Conservation (phyloP, 2,113 vertebrate species). For the zebrafish (Danio rerio) region GRCz12tu NC_133182.1:76602501-76603000, state of each 20-base stretch:
- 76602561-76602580: neutral
- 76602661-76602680: neutral
- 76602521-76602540: too few relatives aligned
- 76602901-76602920: constrained; percentile 82
- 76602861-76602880: constrained; percentile 82
- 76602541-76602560: neutral
- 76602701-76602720: neutral
- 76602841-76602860: constrained; percentile 76
- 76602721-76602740: constrained; percentile 6
- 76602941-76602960: constrained; percentile 74
- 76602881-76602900: constrained; percentile 83
- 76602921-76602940: constrained; percentile 67
- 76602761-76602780: constrained; percentile 67
- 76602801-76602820: constrained; percentile 81
- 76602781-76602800: constrained; percentile 79
- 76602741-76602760: constrained; percentile 67
- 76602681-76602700: neutral
- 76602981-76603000: constrained; percentile 44
- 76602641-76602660: constrained; percentile 5
- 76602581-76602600: neutral
- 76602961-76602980: constrained; percentile 65
- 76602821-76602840: constrained; percentile 76
- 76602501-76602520: too few relatives aligned
- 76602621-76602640: constrained; percentile 17
- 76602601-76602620: neutral